Base-by-base conservation (phyloP, 2,797 vertebrate genomes). In the Calcarius lapponicus region DNA sequence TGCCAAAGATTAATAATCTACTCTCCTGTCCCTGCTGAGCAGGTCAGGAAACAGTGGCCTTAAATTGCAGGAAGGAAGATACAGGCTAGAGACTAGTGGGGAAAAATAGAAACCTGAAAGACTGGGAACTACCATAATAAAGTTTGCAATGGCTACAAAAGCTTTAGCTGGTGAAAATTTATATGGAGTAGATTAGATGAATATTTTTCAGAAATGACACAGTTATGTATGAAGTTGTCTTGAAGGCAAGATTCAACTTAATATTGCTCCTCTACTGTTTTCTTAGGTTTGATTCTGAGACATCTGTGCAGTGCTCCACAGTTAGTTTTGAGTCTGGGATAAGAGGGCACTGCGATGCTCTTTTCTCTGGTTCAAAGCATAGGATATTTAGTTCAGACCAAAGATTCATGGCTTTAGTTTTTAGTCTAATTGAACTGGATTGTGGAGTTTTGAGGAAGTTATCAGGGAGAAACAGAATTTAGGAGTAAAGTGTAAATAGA, bases 11-110 rank as follows among this genome's bases (percentile, higher is more conserved):
- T 56, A 91, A 57, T 54, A 81, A 91, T 72, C 50, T 75, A 16
- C 71, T 87, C n/a, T 84, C 13, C 38, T 17, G 17, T 69, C 31
- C 62, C 81, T 50, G 45, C 31, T 80, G 67, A 87, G 29, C n/a
- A 75, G 36, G 54, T 19, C 40, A 79, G 60, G 54, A 89, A 95
- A 80, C 8, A 67, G 65, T 61, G 32, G 60, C 25, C 61, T 88
- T 73, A 83, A 90, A 83, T 8, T 76, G 58, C 47, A 76, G 16
- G 56, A 75, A 70, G 47, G 67, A 93, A 87, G 80, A 87, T 47
- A 48, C 54, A 65, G 16, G 11, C 29, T 72, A 69, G 50, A 82
- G 7, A n/a, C 13, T 31, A 0, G 0, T 8, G 19, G 6, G 19
- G 6, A 7, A 66, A 69, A 26, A 26, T 4, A 45, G 25, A 34